Evolutionary conservation across 2,797 vertebrate species (phyloP).

Genomic region (Megaceryle alcyon): DNA sequence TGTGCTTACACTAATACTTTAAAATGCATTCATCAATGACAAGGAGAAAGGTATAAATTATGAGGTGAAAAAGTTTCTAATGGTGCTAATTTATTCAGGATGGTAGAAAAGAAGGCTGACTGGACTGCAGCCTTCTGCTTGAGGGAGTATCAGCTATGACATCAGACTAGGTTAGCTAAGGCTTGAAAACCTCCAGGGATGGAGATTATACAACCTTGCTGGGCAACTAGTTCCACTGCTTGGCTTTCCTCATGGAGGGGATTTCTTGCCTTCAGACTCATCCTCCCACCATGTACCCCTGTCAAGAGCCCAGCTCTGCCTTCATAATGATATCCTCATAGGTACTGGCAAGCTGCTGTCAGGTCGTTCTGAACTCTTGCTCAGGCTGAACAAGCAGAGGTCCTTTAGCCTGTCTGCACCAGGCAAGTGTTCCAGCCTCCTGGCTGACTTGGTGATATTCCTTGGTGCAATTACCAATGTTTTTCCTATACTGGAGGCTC

Average conservation of each 20-base stretch:
- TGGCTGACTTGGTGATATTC: background rate
- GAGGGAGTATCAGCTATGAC: background rate
- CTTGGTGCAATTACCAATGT: background rate
- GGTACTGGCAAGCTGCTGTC: background rate
- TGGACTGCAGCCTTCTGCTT: background rate
- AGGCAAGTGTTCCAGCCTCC: background rate
- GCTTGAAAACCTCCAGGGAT: background rate
- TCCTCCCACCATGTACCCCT: fast-evolving
- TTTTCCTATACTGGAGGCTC: background rate
- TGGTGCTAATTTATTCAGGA: background rate
- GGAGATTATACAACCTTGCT: background rate
- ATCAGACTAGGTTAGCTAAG: background rate
- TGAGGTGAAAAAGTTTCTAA: background rate
- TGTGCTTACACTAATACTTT: background rate
- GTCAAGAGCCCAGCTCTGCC: background rate
- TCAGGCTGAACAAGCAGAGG: background rate
- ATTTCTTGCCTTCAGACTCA: background rate
- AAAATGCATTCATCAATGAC: background rate
- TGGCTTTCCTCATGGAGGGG: background rate
- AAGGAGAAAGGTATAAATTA: background rate
- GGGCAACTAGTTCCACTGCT: background rate
- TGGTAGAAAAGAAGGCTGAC: background rate
- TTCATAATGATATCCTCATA: background rate
- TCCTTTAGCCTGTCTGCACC: background rate
- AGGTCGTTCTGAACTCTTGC: background rate